phyloP scores from a whole-genome alignment of 2,797 vertebrate species.

The Leptatherina wallacei region DNA sequence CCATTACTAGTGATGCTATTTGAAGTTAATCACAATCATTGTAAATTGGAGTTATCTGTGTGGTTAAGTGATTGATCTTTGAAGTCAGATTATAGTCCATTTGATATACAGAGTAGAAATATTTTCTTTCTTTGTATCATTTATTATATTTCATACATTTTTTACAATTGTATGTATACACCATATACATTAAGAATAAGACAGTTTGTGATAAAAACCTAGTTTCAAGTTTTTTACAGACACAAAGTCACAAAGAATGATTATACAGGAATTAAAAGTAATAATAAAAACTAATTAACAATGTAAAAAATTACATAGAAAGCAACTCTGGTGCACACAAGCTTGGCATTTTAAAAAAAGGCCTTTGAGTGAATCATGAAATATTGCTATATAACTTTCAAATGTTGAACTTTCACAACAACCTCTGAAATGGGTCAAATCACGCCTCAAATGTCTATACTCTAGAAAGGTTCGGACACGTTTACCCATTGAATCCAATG shows the following conservation, averaged over 20 bases:
- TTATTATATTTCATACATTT: not conserved
- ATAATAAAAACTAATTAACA: not conserved
- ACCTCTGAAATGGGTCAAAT: not conserved
- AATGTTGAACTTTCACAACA: not conserved
- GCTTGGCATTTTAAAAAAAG: not conserved
- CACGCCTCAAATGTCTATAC: no score
- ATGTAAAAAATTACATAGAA: no score
- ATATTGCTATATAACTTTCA: not conserved
- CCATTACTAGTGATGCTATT: slow-evolving; percentile 45
- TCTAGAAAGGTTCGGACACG: no score
- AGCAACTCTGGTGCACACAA: not conserved
- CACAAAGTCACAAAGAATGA: not conserved
- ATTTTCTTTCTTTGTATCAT: not conserved
- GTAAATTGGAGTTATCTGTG: slow-evolving; percentile 41
- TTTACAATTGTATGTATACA: not conserved
- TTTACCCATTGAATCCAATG: no score
- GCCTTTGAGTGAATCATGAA: not conserved
- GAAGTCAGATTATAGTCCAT: slow-evolving; percentile 32
- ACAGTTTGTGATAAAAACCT: no score
- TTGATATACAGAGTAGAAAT: not conserved
- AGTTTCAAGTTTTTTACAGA: not conserved
- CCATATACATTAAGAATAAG: not conserved
- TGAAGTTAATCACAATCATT: slow-evolving; percentile 63
- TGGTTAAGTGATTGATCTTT: slow-evolving; percentile 42
- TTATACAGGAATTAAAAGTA: not conserved